Conservation (phyloP, 2,888 invertebrate species). For the Acronicta alni region DNA sequence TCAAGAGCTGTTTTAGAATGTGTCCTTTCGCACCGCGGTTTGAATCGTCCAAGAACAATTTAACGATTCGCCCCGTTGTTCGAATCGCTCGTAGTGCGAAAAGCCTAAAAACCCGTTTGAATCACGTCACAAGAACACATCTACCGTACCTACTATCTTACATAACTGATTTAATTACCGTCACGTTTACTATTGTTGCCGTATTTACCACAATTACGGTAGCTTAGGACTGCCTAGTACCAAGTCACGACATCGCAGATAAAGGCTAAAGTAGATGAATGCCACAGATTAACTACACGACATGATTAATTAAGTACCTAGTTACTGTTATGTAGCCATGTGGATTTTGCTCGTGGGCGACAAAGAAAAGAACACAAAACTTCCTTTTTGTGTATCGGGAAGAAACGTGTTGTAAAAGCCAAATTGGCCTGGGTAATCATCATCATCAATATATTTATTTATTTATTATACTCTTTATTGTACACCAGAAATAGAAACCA, state of each 20-base stretch:
- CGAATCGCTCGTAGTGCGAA: too few species aligned
- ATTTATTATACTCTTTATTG: too few species aligned
- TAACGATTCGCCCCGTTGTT: too few species aligned
- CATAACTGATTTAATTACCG: conserved; percentile 40
- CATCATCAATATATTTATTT: too few species aligned
- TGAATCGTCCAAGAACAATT: too few species aligned
- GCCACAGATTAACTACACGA: conserved; percentile 24
- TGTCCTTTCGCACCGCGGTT: too few species aligned
- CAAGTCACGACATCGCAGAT: conserved; percentile 41
- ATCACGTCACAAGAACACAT: conserved; percentile 11
- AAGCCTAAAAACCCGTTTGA: too few species aligned
- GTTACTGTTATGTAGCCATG: neutral
- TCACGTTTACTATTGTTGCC: conserved; percentile 34
- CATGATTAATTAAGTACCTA: conserved; percentile 37
- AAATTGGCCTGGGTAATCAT: too few species aligned
- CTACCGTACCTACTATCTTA: neutral
- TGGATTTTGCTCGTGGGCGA: neutral
- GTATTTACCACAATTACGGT: conserved; percentile 20
- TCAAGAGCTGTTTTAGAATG: too few species aligned
- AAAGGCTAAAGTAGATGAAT: conserved; percentile 32
- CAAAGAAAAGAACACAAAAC: neutral
- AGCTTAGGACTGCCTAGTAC: conserved; percentile 43
- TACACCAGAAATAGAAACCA: too few species aligned
- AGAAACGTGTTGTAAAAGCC: too few species aligned
- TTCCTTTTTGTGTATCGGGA: too few species aligned